These are phyloP conservation scores for Willisornis vidua DNA, from an alignment of 2,113 vertebrate genomes.

Conservation along the genomic window DNA sequence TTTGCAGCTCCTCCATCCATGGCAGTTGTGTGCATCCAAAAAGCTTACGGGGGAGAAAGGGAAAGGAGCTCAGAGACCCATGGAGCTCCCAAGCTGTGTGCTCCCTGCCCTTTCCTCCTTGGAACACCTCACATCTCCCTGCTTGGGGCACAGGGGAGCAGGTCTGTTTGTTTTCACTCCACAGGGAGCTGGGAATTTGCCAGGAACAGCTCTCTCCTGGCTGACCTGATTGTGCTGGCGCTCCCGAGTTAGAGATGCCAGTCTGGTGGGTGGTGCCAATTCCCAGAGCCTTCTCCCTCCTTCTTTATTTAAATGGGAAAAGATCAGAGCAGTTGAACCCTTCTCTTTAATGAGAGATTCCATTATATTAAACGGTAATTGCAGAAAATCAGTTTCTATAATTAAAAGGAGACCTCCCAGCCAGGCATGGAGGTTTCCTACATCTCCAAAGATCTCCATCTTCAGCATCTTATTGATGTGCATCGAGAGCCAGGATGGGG, in stretches of 20 bases:
- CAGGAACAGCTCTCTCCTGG: neutral
- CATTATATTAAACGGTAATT: neutral
- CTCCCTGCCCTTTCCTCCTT: neutral
- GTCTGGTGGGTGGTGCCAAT: neutral
- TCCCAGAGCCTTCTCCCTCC: slow-evolving; percentile 1
- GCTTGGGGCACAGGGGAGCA: neutral
- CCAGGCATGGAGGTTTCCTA: neutral
- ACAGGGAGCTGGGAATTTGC: neutral
- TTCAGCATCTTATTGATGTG: neutral
- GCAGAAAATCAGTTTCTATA: neutral
- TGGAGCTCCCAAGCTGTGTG: neutral
- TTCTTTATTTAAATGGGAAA: neutral
- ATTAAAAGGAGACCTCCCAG: neutral
- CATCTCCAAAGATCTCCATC: neutral
- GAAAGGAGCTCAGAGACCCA: neutral
- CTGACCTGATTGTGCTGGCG: accelerated
- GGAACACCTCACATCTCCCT: neutral
- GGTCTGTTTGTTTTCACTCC: neutral
- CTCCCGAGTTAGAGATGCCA: neutral
- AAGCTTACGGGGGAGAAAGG: neutral
- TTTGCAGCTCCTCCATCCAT: accelerated
- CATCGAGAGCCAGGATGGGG: neutral
- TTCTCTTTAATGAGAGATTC: slow-evolving; percentile 18
- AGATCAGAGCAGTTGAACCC: neutral
- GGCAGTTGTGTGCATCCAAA: neutral